Conservation (phyloP, 2,888 invertebrate genomes). For the Lysandra bellargus region DNA sequence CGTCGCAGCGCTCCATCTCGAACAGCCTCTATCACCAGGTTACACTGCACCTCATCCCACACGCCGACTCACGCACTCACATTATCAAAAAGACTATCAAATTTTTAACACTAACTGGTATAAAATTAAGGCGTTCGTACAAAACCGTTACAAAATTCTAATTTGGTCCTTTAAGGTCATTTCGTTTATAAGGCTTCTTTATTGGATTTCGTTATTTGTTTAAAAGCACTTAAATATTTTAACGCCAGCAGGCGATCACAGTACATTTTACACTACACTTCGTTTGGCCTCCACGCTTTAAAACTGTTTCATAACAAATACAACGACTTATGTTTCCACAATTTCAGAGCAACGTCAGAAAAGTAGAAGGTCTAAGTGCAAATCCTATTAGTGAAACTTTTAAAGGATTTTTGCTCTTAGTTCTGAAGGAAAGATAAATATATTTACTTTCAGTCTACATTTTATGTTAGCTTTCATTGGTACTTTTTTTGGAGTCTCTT, state of each 20-base stretch:
- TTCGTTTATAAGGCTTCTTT: slow-evolving; percentile 66
- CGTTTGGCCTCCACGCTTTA: slow-evolving; percentile 40
- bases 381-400: slow-evolving; percentile 30
- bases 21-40: slow-evolving; percentile 44
- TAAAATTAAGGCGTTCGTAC: slow-evolving; percentile 69
- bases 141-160: slow-evolving; percentile 58
- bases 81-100: slow-evolving; percentile 44
- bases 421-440: slow-evolving; percentile 17
- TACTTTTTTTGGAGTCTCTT: slow-evolving; percentile 8
- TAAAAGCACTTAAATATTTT: slow-evolving; percentile 59
- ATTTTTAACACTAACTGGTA: slow-evolving; percentile 50
- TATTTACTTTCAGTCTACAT: slow-evolving; percentile 27
- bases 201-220: slow-evolving; percentile 58
- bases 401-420: slow-evolving; percentile 29
- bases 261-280: slow-evolving; percentile 45
- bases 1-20: slow-evolving; percentile 88
- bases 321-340: slow-evolving; percentile 38
- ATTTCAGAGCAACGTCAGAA: slow-evolving; percentile 24
- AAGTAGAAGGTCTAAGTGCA: slow-evolving; percentile 25
- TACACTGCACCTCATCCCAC: slow-evolving; percentile 37
- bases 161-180: slow-evolving; percentile 74
- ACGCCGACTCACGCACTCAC: slow-evolving; percentile 39
- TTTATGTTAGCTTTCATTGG: slow-evolving; percentile 17
- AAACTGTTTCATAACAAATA: slow-evolving; percentile 41
- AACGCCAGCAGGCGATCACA: slow-evolving; percentile 75